A percentile compares a stretch with the other conserved stretches of the same genome.
phyloP scores from a whole-genome alignment of 2,797 vertebrate species.

The Molossus alvarezi region DNA sequence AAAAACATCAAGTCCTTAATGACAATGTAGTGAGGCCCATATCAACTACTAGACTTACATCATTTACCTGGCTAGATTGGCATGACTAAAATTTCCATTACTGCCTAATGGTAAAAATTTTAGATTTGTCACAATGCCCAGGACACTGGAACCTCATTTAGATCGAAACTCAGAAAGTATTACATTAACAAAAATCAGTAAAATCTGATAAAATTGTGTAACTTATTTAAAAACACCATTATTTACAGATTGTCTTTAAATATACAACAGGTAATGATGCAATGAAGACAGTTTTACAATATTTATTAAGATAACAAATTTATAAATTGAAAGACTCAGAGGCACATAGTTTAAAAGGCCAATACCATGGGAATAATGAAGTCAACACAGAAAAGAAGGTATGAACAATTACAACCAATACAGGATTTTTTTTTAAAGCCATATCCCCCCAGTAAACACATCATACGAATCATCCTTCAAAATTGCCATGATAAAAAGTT shows the following conservation, averaged over 20 bases:
- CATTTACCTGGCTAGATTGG: slow-evolving; percentile 12
- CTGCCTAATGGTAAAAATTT: slow-evolving; percentile 69
- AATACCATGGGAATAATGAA: slow-evolving; percentile 90
- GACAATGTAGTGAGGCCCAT: slow-evolving; percentile 56
- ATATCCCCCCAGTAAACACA: slow-evolving; percentile 88
- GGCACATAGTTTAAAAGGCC: slow-evolving; percentile 92
- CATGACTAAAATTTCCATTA: slow-evolving; percentile 5
- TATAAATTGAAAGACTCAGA: slow-evolving; percentile 92
- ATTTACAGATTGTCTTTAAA: slow-evolving; percentile 86
- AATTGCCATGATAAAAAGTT: slow-evolving; percentile 91
- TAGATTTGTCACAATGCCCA: slow-evolving; percentile 61
- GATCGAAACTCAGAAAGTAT: slow-evolving; percentile 71
- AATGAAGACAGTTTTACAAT: slow-evolving; percentile 90
- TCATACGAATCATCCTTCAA: slow-evolving; percentile 90
- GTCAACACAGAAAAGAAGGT: slow-evolving; percentile 89
- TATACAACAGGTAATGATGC: slow-evolving; percentile 86
- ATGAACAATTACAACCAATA: slow-evolving; percentile 89
- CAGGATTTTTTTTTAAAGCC: slow-evolving; percentile 88
- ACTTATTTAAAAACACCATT: slow-evolving; percentile 81
- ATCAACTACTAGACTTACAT: slow-evolving; percentile 33
- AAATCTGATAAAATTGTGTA: slow-evolving; percentile 83
- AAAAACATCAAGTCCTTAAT: slow-evolving; percentile 1
- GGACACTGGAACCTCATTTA: slow-evolving; percentile 65
- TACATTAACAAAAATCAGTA: slow-evolving; percentile 81
- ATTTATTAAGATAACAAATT: slow-evolving; percentile 93